These are phyloP conservation scores for Sebastes paucispinis DNA, from an alignment of 2,797 vertebrate species.

Conservation along the genomic window DNA sequence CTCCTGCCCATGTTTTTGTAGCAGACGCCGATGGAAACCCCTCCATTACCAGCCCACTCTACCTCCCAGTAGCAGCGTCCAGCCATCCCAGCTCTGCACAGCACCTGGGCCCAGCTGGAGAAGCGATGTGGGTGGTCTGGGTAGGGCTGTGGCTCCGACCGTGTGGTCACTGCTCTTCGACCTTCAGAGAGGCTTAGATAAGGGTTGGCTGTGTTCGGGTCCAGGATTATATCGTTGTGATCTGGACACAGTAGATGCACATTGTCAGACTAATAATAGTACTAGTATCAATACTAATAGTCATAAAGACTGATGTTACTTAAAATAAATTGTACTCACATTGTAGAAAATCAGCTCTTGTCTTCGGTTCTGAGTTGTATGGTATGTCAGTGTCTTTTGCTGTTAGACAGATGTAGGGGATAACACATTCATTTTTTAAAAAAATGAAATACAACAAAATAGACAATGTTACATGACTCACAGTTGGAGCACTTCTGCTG, in stretches of 20 bases:
- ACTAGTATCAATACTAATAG: no score
- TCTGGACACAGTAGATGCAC: slow-evolving; percentile 52
- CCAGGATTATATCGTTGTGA: slow-evolving; percentile 67
- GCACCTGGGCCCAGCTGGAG: slow-evolving; percentile 80
- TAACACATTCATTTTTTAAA: no score
- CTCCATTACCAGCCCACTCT: slow-evolving; percentile 73
- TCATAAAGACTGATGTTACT: background rate
- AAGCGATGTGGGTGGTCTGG: slow-evolving; percentile 76
- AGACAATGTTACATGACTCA: background rate
- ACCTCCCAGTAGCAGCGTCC: slow-evolving; percentile 84
- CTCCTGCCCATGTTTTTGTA: slow-evolving; percentile 75
- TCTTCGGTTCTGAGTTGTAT: slow-evolving; percentile 59
- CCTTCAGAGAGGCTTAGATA: slow-evolving; percentile 68
- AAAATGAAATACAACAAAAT: background rate
- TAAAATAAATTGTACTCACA: slow-evolving; percentile 61
- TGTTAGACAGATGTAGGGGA: background rate
- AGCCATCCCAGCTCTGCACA: slow-evolving; percentile 73
- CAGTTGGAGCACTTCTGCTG: background rate
- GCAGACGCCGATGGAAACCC: slow-evolving; percentile 75
- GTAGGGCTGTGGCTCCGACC: slow-evolving; percentile 59
- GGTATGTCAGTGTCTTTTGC: slow-evolving; percentile 35
- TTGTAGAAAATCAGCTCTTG: slow-evolving; percentile 74
- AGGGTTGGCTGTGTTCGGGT: slow-evolving; percentile 77
- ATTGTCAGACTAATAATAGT: background rate
- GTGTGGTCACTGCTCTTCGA: slow-evolving; percentile 55